Evolutionary conservation across 1,140 invertebrate species (phyloP).

Genomic region (Planococcus citri): DNA sequence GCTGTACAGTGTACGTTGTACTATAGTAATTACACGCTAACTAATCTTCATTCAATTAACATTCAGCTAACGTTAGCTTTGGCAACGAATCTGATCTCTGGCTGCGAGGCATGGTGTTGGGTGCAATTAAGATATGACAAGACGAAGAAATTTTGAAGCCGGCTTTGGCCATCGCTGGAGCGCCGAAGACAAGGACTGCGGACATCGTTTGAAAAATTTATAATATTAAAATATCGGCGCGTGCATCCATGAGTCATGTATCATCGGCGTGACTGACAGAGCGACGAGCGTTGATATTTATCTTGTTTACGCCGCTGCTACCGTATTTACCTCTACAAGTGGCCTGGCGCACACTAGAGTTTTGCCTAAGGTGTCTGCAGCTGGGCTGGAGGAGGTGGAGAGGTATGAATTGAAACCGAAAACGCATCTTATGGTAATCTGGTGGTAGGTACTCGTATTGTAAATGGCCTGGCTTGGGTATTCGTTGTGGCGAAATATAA

Average conservation of each 20-base stretch:
- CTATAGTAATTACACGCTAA: no score
- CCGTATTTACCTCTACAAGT: background rate
- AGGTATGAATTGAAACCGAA: no score
- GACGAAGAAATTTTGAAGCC: background rate
- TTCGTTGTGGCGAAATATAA: background rate
- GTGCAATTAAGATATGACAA: background rate
- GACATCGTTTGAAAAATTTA: background rate
- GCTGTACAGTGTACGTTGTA: no score
- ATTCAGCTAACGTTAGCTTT: no score
- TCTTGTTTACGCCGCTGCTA: background rate
- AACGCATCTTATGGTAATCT: no score
- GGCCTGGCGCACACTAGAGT: no score
- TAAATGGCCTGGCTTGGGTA: no score
- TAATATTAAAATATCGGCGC: background rate
- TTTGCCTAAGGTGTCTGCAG: no score
- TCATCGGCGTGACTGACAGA: background rate
- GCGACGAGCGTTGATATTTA: constrained; percentile 8
- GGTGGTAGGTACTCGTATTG: background rate
- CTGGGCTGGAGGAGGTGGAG: no score
- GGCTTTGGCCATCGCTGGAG: background rate
- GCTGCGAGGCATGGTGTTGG: background rate
- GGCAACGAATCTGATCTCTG: background rate
- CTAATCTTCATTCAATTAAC: no score
- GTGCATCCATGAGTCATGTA: background rate
- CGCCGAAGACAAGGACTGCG: no score